These are phyloP conservation scores for Ceyx melanurus DNA, from an alignment of 2,113 vertebrate species.

Conservation along the genomic window DNA sequence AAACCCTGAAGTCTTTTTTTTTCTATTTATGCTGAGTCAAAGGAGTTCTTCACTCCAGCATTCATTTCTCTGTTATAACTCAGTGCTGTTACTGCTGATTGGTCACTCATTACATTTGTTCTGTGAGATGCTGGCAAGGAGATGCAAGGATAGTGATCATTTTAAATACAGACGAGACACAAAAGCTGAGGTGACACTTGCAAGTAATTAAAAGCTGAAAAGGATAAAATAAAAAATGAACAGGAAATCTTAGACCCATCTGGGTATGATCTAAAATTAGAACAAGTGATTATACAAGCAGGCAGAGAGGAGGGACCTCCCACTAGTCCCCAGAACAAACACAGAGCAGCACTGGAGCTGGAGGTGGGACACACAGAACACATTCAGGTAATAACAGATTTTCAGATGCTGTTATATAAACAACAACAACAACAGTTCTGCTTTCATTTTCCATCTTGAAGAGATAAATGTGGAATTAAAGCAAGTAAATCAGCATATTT, in stretches of 20 bases:
- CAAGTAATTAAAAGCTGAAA: not conserved
- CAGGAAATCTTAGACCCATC: not conserved
- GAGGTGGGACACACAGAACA: not conserved
- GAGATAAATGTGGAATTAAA: not conserved
- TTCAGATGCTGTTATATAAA: not conserved
- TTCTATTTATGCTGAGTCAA: not conserved
- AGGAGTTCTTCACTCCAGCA: not conserved
- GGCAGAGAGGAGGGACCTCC: not conserved
- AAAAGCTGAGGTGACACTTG: not conserved
- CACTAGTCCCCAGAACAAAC: not conserved
- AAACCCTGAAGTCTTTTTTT: not conserved
- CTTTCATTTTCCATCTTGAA: not conserved
- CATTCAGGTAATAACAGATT: not conserved
- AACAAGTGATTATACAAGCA: not conserved
- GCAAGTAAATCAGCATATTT: not conserved
- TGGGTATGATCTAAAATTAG: slow-evolving; percentile 6
- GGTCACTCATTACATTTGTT: not conserved
- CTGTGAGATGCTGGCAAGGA: not conserved
- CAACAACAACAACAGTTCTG: not conserved
- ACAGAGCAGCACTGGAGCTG: not conserved
- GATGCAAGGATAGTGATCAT: not conserved
- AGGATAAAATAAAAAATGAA: not conserved
- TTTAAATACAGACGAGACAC: not conserved
- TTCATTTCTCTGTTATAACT: not conserved
- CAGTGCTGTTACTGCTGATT: not conserved